phyloP scores from a whole-genome alignment of 37 sponge, comb jelly and placozoan genomes.

The Lycopodina hypogea region DNA sequence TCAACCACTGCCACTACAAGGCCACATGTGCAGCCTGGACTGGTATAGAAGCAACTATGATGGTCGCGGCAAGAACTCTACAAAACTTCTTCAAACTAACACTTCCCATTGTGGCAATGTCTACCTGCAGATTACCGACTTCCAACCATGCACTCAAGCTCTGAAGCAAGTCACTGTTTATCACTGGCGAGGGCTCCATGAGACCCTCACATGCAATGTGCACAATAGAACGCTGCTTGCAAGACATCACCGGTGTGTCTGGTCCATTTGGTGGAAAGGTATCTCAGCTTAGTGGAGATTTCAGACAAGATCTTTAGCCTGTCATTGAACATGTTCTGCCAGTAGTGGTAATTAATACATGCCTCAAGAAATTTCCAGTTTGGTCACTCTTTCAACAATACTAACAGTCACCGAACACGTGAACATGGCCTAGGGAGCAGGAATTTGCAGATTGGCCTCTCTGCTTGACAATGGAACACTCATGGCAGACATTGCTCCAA shows the following conservation, averaged over 20 bases:
- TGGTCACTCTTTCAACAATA: background rate
- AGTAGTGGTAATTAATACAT: constrained; percentile 10
- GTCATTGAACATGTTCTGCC: background rate
- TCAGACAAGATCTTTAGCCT: background rate
- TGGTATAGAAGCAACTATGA: background rate
- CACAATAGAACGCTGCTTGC: background rate
- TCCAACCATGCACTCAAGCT: too few species aligned
- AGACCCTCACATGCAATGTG: background rate
- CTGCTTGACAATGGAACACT: background rate
- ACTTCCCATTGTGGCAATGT: background rate
- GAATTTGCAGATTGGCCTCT: background rate
- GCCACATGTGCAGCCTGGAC: constrained; percentile 3
- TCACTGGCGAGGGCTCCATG: background rate
- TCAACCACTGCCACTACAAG: background rate
- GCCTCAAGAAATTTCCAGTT: background rate
- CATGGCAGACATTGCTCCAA: background rate
- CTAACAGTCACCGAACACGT: background rate
- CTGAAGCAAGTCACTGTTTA: background rate
- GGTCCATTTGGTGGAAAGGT: background rate
- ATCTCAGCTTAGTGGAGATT: background rate
- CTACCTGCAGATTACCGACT: background rate
- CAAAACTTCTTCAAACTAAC: background rate
- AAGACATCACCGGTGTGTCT: background rate
- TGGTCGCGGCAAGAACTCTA: background rate
- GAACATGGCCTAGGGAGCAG: background rate